Evolutionary conservation across 2,113 vertebrate species (phyloP).

Genomic region (Ptychochromis oligacanthus): DNA sequence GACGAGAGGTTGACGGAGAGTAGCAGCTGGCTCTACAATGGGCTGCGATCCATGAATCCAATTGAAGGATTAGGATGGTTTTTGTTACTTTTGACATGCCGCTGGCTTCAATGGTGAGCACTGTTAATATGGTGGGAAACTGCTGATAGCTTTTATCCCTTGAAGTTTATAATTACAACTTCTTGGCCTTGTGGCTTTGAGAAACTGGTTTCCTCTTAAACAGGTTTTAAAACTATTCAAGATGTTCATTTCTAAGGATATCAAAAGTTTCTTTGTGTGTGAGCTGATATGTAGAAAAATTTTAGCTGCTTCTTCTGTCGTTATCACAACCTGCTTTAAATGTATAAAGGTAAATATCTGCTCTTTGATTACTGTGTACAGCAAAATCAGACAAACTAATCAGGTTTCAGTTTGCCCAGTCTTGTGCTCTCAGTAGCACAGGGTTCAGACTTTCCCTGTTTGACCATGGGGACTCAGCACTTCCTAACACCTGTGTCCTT

Average conservation of each 20-base stretch:
- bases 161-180: conserved; percentile 14
- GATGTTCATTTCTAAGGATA: not conserved
- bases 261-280: not conserved
- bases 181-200: not conserved
- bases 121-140: conserved; percentile 35
- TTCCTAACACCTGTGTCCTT: conserved; percentile 72
- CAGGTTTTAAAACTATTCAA: not conserved
- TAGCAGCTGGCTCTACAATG: conserved; percentile 69
- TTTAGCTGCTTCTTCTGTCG: not conserved
- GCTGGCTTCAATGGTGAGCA: conserved; percentile 81
- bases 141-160: conserved; percentile 10
- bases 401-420: not conserved
- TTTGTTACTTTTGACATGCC: conserved; percentile 80
- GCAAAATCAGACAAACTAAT: not conserved
- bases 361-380: not conserved
- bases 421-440: not conserved
- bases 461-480: conserved; percentile 8
- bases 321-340: not conserved
- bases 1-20: conserved; percentile 41
- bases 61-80: conserved; percentile 80
- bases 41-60: conserved; percentile 59
- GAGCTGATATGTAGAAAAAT: not conserved
- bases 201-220: not conserved
- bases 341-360: fast-evolving
- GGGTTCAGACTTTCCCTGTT: conserved; percentile 27